Evolutionary conservation across 2,888 invertebrate species (phyloP).

Genomic region (Elmis aenea): DNA sequence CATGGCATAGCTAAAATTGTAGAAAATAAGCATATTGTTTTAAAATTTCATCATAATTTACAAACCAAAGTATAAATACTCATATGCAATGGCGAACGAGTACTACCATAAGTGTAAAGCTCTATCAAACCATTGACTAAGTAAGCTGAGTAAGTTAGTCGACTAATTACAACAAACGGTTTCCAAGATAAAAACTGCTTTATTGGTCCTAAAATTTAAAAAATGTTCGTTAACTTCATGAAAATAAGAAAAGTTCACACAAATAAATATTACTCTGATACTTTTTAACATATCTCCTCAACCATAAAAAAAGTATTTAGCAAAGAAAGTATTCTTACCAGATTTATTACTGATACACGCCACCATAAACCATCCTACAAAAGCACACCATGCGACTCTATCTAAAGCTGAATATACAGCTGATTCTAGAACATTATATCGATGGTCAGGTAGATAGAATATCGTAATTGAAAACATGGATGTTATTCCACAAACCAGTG

Average conservation of each 20-base stretch:
- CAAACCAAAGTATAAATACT: constrained; percentile 61
- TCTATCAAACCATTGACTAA: constrained; percentile 67
- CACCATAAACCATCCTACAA: constrained; percentile 63
- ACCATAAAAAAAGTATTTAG: too few relatives aligned
- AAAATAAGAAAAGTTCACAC: not conserved
- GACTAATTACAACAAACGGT: constrained; percentile 59
- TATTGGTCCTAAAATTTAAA: constrained; percentile 50
- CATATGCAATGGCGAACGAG: constrained; percentile 57
- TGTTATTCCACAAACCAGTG: constrained; percentile 46
- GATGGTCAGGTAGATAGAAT: constrained; percentile 60
- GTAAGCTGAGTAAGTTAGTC: constrained; percentile 69
- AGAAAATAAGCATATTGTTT: not conserved
- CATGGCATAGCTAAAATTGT: constrained; percentile 52
- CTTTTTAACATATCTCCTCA: not conserved
- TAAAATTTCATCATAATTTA: constrained; percentile 7
- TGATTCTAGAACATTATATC: constrained; percentile 56
- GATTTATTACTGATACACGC: constrained; percentile 64
- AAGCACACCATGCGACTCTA: constrained; percentile 63
- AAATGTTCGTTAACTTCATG: constrained; percentile 4
- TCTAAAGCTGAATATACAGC: constrained; percentile 63
- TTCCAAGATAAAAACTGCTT: constrained; percentile 57
- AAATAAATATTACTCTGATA: not conserved
- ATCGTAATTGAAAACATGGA: constrained; percentile 59
- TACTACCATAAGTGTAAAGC: constrained; percentile 57
- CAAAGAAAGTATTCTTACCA: too few relatives aligned